A percentile compares a stretch with the other conserved stretches of the same genome.
phyloP scores from a whole-genome alignment of 1,140 invertebrate species.

The Archivesica marissinica region DNA sequence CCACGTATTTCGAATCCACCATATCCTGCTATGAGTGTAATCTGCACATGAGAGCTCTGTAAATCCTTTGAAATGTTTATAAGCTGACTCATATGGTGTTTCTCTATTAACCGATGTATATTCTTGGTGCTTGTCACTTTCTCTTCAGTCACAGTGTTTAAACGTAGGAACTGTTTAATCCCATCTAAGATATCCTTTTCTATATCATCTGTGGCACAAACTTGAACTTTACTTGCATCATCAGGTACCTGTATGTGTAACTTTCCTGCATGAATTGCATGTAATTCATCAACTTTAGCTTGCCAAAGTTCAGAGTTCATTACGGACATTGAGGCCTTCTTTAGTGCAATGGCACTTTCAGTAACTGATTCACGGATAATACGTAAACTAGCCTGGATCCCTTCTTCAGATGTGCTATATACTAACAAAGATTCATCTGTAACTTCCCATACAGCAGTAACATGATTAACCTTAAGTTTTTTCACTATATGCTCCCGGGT shows the following conservation, averaged over 20 bases:
- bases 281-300: neutral
- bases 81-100: conserved; percentile 16
- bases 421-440: neutral
- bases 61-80: conserved; percentile 4
- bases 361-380: neutral
- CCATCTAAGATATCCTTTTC: neutral
- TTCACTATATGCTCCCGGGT: conserved; percentile 35
- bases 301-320: conserved; percentile 27
- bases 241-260: neutral
- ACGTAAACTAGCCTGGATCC: neutral
- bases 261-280: neutral
- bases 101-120: conserved; percentile 3
- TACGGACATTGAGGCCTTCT: neutral
- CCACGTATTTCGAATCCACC: conserved; percentile 10
- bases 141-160: neutral
- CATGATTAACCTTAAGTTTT: conserved; percentile 7
- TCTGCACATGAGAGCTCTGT: conserved; percentile 4
- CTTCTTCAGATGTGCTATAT: neutral
- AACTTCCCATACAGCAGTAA: conserved; percentile 35
- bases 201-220: conserved; percentile 44
- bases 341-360: neutral
- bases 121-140: neutral
- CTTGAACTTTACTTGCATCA: neutral
- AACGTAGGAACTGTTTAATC: conserved; percentile 4
- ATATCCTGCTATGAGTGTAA: neutral